Base-by-base conservation (phyloP, 1,140 invertebrate species). In the Diachasma alloeum region DNA sequence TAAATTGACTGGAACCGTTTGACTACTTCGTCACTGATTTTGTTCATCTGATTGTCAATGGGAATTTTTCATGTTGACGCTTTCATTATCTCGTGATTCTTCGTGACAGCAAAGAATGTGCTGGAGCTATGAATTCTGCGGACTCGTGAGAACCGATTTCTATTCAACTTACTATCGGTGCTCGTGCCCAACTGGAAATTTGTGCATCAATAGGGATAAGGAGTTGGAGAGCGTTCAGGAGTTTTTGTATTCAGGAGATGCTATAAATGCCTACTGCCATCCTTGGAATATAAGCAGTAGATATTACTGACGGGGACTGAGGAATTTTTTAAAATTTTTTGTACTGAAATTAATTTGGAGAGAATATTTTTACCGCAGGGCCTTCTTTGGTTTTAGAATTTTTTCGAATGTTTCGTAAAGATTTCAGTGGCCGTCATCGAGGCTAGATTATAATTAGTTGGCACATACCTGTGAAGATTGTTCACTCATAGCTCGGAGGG, bases 101-200 rank as follows among this genome's bases (percentile, higher is more conserved):
- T 77, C 44, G 78, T 44, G 2, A 53, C 80, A 92, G 91, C 82
- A 91, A 76, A 83, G 80, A 19, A 87, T 82, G 77, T 92, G 91
- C 69, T 81, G 87, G 6, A 81, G 76, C 4, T 80, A 83, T 6
- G 90, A 92, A 4, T 90, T 91, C 74, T 92, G 91, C 82, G 91
- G 91, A 24, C 80, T 83, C 17, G 81, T 86, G 69, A 80, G 86
- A 75, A 42, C 80, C 22, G 91, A 93, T 73, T 83, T 91, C 1
- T 92, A 91, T 70, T 91, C 92, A 15, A 89, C 91, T 19, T 93
- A 93, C 82, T 92, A 93, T 76, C 91, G 88, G 15, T 93, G 93
- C 77, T 87, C 91, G 15, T 94, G 93, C 76, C 93, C 93, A 0
- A 79, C 82, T 72, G 90, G 90, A 11, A 90, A 93, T 76, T 87